These are phyloP conservation scores for Bubo bubo DNA, from an alignment of 2,113 vertebrate genomes.

Conservation along the genomic window DNA sequence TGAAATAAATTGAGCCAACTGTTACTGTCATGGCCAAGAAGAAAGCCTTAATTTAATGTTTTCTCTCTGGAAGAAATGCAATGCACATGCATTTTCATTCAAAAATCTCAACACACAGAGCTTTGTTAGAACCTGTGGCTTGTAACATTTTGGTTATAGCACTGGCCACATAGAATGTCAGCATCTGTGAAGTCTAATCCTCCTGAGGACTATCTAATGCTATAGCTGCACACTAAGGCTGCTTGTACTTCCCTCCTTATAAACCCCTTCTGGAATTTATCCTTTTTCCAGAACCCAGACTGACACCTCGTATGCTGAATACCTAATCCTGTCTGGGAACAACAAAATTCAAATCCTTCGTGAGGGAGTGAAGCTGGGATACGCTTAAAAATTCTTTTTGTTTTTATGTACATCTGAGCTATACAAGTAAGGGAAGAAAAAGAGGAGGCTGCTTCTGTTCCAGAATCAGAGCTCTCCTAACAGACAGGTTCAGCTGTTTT, in stretches of 20 bases:
- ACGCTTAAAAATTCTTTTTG: neutral
- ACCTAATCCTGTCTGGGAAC: neutral
- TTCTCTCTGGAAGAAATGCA: neutral
- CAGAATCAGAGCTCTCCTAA: neutral
- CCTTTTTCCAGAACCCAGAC: neutral
- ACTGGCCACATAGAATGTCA: neutral
- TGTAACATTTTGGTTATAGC: neutral
- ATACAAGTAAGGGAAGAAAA: neutral
- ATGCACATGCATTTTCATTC: neutral
- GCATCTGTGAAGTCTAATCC: neutral
- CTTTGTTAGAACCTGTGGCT: neutral
- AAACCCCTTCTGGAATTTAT: neutral
- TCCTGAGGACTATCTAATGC: neutral
- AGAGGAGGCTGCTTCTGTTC: neutral
- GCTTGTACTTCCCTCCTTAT: neutral
- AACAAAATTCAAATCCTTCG: neutral
- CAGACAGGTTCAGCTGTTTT: neutral
- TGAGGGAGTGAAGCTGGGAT: neutral
- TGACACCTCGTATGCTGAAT: neutral
- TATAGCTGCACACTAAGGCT: neutral
- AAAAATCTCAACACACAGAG: neutral
- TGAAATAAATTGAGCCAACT: neutral
- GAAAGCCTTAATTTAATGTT: neutral
- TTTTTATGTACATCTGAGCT: neutral
- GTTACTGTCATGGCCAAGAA: neutral